phyloP scores from a whole-genome alignment of 2,888 invertebrate species.

The Gastracanthus pulcherrimus region DNA sequence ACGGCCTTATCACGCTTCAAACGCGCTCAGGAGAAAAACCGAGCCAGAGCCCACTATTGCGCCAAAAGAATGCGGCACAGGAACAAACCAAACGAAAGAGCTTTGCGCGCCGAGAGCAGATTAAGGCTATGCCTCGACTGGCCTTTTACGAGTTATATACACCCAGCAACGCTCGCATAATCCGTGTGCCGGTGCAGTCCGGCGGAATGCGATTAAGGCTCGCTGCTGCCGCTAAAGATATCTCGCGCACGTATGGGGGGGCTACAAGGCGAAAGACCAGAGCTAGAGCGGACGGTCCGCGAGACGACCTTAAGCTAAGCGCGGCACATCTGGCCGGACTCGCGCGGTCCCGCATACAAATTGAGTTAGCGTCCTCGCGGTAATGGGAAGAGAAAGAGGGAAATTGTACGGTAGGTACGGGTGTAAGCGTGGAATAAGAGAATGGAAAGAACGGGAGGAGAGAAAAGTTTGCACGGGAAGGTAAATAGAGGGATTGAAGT shows the following conservation, averaged over 20 bases:
- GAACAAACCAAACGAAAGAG: too few species aligned
- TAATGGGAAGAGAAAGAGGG: constrained; percentile 65
- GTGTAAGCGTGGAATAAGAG: constrained; percentile 10
- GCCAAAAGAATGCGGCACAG: neutral
- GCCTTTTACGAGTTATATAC: constrained; percentile 37
- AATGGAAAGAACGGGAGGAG: constrained; percentile 25
- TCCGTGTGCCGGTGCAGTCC: constrained; percentile 60
- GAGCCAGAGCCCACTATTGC: too few species aligned
- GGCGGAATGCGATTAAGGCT: constrained; percentile 66
- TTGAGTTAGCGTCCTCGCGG: constrained; percentile 73
- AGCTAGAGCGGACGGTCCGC: too few species aligned
- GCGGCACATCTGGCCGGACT: constrained; percentile 70
- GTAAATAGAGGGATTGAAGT: too few species aligned
- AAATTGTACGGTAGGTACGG: constrained; percentile 47
- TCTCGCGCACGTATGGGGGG: constrained; percentile 62
- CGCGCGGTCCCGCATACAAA: constrained; percentile 74
- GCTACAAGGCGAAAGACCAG: constrained; percentile 28
- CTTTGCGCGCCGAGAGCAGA: too few species aligned
- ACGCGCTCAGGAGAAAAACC: neutral
- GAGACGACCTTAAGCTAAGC: constrained; percentile 72
- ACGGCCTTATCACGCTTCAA: neutral
- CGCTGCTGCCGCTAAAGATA: constrained; percentile 62
- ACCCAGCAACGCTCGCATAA: constrained; percentile 56
- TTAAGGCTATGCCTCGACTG: constrained; percentile 61
- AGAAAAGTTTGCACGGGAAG: too few species aligned